These are phyloP conservation scores for Vulpes lagopus DNA, from an alignment of 2,113 vertebrate species.

Conservation along the genomic window DNA sequence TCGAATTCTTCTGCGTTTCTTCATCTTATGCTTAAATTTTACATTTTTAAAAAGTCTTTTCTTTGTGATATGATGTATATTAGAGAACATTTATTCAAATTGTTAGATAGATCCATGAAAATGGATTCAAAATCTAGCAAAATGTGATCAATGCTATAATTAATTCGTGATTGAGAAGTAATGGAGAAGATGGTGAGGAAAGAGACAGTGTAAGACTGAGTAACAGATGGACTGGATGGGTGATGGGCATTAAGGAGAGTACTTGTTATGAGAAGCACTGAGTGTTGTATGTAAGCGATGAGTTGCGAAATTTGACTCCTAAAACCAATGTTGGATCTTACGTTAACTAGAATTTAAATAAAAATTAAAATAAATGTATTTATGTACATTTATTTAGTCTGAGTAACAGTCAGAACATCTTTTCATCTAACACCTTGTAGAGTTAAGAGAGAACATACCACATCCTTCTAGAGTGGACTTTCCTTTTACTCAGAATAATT, in stretches of 20 bases:
- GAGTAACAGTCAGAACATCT: neutral
- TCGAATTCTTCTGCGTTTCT: constrained; percentile 8
- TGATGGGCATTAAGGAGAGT: neutral
- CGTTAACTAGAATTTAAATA: neutral
- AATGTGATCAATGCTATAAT: neutral
- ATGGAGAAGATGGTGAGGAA: neutral
- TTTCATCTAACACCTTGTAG: neutral
- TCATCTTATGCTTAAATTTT: constrained; percentile 5
- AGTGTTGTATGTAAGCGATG: neutral
- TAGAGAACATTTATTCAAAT: constrained; percentile 15
- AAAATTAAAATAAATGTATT: neutral
- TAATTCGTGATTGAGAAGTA: constrained; percentile 19
- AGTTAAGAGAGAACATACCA: neutral
- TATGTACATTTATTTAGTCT: neutral
- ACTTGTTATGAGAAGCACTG: neutral
- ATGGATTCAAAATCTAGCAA: neutral
- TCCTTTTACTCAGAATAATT: neutral
- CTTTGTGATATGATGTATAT: neutral
- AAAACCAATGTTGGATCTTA: neutral
- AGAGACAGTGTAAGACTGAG: neutral
- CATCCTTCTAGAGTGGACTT: neutral
- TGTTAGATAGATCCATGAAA: neutral
- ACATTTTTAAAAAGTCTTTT: neutral
- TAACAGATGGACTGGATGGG: neutral
- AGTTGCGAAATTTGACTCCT: neutral